Base-by-base conservation (phyloP, 53 echinoderm and acorn worm species). In the Henricia sp. region DNA sequence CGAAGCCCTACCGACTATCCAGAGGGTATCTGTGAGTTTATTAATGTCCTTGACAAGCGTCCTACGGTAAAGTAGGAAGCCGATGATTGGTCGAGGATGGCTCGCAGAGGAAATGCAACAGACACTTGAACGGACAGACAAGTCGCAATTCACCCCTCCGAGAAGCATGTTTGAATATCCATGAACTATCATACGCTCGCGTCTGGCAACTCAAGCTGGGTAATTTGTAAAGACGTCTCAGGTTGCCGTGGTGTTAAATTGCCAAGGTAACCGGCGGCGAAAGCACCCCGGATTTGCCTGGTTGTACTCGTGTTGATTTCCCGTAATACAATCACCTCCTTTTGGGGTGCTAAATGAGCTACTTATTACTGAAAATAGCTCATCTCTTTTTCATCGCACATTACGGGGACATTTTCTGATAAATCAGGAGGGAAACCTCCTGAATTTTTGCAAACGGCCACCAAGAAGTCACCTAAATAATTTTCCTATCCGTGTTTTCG, bases 81-180 rank as follows among this genome's bases (percentile, higher is more conserved):
- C 26, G 56, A 37, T 41, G 37, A 41, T 76, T 41, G 40, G 39
- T 76, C 16, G 56, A 76, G 59, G 29, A 40, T n/a, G 76, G n/a
- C 55, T 29, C 56, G 24, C 26, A 57, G 26, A 76, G 76, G 76
- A 76, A 76, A 57, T 59, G 40, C 55, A 76, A 57, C 57, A 58
- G 76, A 76, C 59, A 76, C 76, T 76, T 44, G 41, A 56, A 59
- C 53, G 55, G 55, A 76, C 57, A 57, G 57, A 76, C 57, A 27
- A 76, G 58, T 16, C 25, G 21, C 38, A 20, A 57, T 44, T 28
- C 16, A 33, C 4, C 14, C 39, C 36, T 53, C 21, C 59, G 14
- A 57, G 41, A 76, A 76, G 59, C 76, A 76, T 41, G 28, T 28
- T 59, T 76, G 76, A 76, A 76, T 76, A 76, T 58, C 76, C 76